Conservation (phyloP, 2,113 vertebrate genomes). For the Myrmecobius fasciatus region DNA sequence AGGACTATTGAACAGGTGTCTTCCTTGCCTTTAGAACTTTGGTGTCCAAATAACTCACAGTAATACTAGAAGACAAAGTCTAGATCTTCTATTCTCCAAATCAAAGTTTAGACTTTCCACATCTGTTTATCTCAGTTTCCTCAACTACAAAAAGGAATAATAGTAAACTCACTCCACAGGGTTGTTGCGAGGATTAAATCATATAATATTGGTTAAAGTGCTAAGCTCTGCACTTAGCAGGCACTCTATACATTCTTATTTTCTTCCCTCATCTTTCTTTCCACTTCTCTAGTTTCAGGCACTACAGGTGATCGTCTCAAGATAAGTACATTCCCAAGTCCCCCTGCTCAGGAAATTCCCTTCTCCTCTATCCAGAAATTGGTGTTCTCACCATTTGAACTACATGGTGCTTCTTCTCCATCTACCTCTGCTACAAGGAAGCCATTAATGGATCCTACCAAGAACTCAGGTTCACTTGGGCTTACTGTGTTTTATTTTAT, state of each 20-base stretch:
- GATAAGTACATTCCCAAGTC: not conserved
- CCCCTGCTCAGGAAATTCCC: not conserved
- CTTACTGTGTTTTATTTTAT: not conserved
- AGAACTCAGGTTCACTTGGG: not conserved
- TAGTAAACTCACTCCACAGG: not conserved
- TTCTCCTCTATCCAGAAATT: not conserved
- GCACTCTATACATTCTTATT: not conserved
- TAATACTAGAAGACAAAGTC: not conserved
- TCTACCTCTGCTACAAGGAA: not conserved
- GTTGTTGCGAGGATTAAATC: not conserved
- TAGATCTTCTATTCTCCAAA: not conserved
- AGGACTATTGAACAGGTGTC: not conserved
- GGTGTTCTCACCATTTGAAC: not conserved
- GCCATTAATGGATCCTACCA: not conserved
- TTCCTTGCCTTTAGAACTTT: not conserved
- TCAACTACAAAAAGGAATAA: conserved; percentile 11
- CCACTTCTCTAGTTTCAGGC: not conserved
- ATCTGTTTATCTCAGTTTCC: conserved; percentile 17
- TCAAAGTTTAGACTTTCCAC: not conserved
- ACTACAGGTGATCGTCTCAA: not conserved
- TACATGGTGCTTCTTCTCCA: not conserved
- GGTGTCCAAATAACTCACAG: not conserved
- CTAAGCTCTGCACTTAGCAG: not conserved
- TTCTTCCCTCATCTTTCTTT: not conserved
- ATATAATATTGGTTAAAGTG: not conserved